Base-by-base conservation (phyloP, 1,140 invertebrate species). In the Brachionus plicatilis region DNA sequence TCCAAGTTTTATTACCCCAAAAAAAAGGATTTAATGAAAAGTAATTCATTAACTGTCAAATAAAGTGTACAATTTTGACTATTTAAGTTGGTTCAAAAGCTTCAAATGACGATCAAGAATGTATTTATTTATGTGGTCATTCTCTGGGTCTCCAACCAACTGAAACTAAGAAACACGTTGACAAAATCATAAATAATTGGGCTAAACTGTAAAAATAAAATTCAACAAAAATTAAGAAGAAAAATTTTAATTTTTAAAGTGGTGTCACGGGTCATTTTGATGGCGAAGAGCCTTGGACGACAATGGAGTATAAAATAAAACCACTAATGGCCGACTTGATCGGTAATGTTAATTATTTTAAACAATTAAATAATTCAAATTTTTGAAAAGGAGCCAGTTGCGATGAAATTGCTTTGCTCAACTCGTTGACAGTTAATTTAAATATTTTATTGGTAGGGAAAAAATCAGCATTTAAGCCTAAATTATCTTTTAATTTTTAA, bases 91-190 rank as follows among this genome's bases (percentile, higher is more conserved):
- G 24, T 14, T 29, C 9, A 68, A 68, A 29, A 12, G 5, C 5
- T 33, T 33, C 14, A 17, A 17, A 65, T 17, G 7, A 29, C n/a
- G 24, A 29, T 14, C 45, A 80, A 53, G 91, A 92, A 27, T 90
- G 90, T 87, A 88, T 92, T 8, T 92, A 92, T 86, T 88, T 92
- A 41, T 91, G 90, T 86, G 91, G 91, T 0, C 91, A 92, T 87
- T 92, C 91, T 3, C 87, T 92, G 2, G 92, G 92, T 3, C 87
- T 92, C 2, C 90, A 91, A 86, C 91, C 91, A 12, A 90, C 88
- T 82, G 86, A 86, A 33, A 87, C 89, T 0, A 87, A 88, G 82
- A 37, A 87, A 17, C 87, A 89, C 72, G 86, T 91, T 20, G 75
- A 89, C 14, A 86, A 88, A 17, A 88, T 89, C 84, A 82, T 92